phyloP scores from a whole-genome alignment of 2,888 invertebrate genomes.

The Diarsia rubi region DNA sequence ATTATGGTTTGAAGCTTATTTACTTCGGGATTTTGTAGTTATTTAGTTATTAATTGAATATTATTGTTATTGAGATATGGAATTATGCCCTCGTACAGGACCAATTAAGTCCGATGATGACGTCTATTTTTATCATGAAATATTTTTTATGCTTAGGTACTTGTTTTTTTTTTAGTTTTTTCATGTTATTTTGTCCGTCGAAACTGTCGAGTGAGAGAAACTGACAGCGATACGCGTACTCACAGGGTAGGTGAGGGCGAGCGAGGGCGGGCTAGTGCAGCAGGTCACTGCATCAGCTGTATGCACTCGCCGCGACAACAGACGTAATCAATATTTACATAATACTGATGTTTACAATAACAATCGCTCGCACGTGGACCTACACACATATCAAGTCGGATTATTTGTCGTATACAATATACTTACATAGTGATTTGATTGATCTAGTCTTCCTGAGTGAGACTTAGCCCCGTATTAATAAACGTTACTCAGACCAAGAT shows the following conservation, averaged over 20 bases:
- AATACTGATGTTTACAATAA: slow-evolving; percentile 42
- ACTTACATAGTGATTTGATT: neutral
- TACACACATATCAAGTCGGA: neutral
- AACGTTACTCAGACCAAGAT: no score
- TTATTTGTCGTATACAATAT: neutral
- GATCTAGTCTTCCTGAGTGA: neutral
- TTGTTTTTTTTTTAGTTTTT: no score
- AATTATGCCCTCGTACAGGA: no score
- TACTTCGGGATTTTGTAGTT: neutral
- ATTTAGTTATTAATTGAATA: neutral
- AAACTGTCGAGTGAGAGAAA: neutral
- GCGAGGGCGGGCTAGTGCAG: neutral
- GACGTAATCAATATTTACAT: slow-evolving; percentile 48
- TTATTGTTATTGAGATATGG: no score
- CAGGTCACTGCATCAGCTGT: slow-evolving; percentile 21
- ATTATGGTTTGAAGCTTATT: neutral
- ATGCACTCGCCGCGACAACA: slow-evolving; percentile 6
- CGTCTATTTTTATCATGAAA: no score
- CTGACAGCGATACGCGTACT: neutral
- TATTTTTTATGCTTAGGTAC: no score
- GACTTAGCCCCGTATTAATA: no score
- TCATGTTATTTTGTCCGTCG: no score
- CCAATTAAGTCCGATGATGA: no score
- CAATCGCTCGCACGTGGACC: slow-evolving; percentile 36
- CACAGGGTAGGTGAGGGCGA: neutral